Percentiles rank a stretch among this genome's conserved stretches.
These are phyloP conservation scores for Dicerorhinus sumatrensis DNA, from an alignment of 2,113 vertebrate species.

Conservation along the genomic window DNA sequence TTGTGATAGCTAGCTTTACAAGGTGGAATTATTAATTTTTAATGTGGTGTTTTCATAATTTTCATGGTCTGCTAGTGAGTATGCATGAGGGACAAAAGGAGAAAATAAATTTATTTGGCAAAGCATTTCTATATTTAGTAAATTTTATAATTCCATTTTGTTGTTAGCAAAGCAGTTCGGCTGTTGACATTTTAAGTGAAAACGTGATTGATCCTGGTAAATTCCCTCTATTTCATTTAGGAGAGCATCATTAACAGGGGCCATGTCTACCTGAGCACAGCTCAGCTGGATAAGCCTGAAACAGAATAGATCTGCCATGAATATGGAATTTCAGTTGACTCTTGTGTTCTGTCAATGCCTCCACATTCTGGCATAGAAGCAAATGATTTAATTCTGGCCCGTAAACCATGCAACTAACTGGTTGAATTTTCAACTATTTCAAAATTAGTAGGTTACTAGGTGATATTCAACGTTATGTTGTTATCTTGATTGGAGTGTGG, in stretches of 20 bases:
- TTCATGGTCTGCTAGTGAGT: neutral
- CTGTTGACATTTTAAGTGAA: constrained; percentile 43
- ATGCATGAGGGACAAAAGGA: neutral
- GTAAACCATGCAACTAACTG: neutral
- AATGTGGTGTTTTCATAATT: neutral
- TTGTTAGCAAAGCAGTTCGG: neutral
- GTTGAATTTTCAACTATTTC: neutral
- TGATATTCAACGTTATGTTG: neutral
- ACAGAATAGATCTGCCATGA: neutral
- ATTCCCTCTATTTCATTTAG: neutral
- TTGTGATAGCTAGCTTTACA: neutral
- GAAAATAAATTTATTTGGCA: constrained; percentile 40
- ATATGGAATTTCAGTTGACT: neutral
- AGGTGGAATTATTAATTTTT: neutral
- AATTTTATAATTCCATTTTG: neutral
- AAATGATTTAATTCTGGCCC: neutral
- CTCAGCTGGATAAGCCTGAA: neutral
- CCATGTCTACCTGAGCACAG: neutral
- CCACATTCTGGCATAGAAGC: neutral
- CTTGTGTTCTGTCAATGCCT: neutral
- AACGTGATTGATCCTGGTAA: neutral
- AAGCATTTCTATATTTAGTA: neutral
- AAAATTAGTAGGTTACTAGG: neutral
- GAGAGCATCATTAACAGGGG: neutral
- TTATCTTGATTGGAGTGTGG: neutral